phyloP scores from a whole-genome alignment of 2,113 vertebrate species.

The Lipophrys pholis region DNA sequence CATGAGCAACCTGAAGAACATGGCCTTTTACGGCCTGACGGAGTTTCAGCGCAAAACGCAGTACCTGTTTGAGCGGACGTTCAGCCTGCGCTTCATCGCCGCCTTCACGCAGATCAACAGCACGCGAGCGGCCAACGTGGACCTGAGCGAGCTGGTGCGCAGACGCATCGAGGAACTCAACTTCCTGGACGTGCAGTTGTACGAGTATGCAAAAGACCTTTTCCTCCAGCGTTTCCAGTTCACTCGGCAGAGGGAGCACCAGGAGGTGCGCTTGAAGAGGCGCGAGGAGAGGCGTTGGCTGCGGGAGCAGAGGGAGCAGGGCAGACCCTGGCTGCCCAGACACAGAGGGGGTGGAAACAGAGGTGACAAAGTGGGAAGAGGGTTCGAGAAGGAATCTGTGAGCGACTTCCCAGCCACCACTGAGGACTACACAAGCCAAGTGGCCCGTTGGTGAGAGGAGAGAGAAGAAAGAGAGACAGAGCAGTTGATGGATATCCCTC shows the following conservation, averaged over 20 bases:
- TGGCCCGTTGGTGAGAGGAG: slow-evolving; percentile 91
- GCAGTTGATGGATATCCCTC: slow-evolving; percentile 26
- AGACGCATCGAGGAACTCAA: slow-evolving; percentile 92
- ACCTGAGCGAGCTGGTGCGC: slow-evolving; percentile 88
- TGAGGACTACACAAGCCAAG: slow-evolving; percentile 97
- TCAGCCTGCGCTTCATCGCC: slow-evolving; percentile 95
- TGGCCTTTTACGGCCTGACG: slow-evolving; percentile 97
- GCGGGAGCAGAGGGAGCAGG: slow-evolving; percentile 83
- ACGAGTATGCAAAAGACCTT: slow-evolving; percentile 94
- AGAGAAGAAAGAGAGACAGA: slow-evolving; percentile 39
- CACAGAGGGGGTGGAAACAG: slow-evolving; percentile 54
- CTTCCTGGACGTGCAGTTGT: slow-evolving; percentile 94
- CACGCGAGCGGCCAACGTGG: slow-evolving; percentile 94
- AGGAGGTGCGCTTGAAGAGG: slow-evolving; percentile 88
- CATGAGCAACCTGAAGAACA: slow-evolving; percentile 96
- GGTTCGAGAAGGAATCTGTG: slow-evolving; percentile 60
- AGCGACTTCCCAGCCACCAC: slow-evolving; percentile 82
- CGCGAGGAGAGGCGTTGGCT: slow-evolving; percentile 89
- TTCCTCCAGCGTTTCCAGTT: slow-evolving; percentile 97
- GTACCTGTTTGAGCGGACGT: slow-evolving; percentile 98
- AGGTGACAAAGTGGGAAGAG: slow-evolving; percentile 59
- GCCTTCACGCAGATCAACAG: slow-evolving; percentile 97
- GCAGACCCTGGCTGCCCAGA: slow-evolving; percentile 79
- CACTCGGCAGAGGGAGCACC: slow-evolving; percentile 91
- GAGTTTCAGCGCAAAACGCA: slow-evolving; percentile 99